These are phyloP conservation scores for Scaptodrosophila lebanonensis DNA, from an alignment of 1,140 invertebrate genomes.

Conservation along the genomic window DNA sequence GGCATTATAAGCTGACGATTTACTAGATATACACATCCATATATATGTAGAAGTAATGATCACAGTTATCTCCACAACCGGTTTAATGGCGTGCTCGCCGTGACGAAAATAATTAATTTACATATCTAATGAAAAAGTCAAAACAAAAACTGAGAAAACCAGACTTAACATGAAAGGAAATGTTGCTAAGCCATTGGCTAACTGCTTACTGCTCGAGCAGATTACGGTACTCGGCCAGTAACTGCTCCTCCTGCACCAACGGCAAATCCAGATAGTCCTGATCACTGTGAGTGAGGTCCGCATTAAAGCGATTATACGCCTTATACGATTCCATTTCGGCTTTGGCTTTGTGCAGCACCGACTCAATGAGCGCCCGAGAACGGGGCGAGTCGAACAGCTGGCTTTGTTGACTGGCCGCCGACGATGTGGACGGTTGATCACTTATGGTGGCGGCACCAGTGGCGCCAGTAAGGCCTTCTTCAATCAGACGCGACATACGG, in stretches of 20 bases:
- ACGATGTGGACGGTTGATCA: conserved; percentile 53
- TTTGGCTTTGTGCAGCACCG: conserved; percentile 38
- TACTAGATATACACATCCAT: too few relatives aligned
- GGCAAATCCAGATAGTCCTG: conserved; percentile 82
- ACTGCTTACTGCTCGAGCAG: conserved; percentile 77
- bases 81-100: conserved; percentile 10
- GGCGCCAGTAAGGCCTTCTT: too few relatives aligned
- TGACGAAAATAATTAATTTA: too few relatives aligned
- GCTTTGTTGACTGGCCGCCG: too few relatives aligned
- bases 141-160: too few relatives aligned
- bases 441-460: not conserved
- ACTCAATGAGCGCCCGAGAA: conserved; percentile 19
- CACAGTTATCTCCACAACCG: conserved; percentile 54
- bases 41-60: conserved; percentile 64
- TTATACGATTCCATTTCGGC: conserved; percentile 51
- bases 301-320: conserved; percentile 80
- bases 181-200: too few relatives aligned
- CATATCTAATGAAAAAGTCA: too few relatives aligned
- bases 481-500: conserved; percentile 13
- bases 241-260: conserved; percentile 80
- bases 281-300: conserved; percentile 80
- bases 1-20: conserved; percentile 49
- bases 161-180: too few relatives aligned
- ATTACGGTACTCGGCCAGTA: conserved; percentile 81
- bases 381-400: too few relatives aligned